phyloP scores from a whole-genome alignment of 2,888 invertebrate species.

The Odontocerum albicorne region DNA sequence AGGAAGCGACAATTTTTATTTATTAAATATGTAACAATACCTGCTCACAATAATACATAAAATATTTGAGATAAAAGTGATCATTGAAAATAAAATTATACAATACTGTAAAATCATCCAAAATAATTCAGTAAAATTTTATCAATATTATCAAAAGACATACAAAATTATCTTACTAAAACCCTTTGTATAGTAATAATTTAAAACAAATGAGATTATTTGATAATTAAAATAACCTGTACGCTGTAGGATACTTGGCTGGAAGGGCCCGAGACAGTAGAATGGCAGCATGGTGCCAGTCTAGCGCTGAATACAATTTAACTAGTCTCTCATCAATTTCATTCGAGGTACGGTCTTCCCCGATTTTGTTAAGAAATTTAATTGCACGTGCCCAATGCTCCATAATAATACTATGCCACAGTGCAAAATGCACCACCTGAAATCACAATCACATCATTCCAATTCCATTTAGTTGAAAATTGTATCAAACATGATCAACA shows the following conservation, averaged over 20 bases:
- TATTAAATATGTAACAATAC: too few species aligned
- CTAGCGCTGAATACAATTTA: conserved; percentile 65
- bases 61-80: too few species aligned
- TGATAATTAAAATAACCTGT: conserved; percentile 67
- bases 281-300: conserved; percentile 69
- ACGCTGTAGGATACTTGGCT: conserved; percentile 67
- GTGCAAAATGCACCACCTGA: conserved; percentile 73
- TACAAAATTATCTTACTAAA: too few species aligned
- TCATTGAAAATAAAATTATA: too few species aligned
- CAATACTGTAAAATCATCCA: too few species aligned
- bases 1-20: too few species aligned
- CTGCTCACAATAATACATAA: too few species aligned
- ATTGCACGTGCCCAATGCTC: conserved; percentile 81
- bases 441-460: too few species aligned
- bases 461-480: too few species aligned
- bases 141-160: too few species aligned
- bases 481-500: too few species aligned
- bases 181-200: neutral
- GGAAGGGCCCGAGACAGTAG: conserved; percentile 61
- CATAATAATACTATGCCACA: conserved; percentile 80
- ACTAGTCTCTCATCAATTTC: conserved; percentile 71
- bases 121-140: too few species aligned
- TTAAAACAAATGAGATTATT: neutral
- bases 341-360: conserved; percentile 78
- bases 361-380: conserved; percentile 72